A percentile compares a stretch with the other conserved stretches of the same genome.
Conservation (phyloP, 2,888 invertebrate species). For the Pandemis corylana region DNA sequence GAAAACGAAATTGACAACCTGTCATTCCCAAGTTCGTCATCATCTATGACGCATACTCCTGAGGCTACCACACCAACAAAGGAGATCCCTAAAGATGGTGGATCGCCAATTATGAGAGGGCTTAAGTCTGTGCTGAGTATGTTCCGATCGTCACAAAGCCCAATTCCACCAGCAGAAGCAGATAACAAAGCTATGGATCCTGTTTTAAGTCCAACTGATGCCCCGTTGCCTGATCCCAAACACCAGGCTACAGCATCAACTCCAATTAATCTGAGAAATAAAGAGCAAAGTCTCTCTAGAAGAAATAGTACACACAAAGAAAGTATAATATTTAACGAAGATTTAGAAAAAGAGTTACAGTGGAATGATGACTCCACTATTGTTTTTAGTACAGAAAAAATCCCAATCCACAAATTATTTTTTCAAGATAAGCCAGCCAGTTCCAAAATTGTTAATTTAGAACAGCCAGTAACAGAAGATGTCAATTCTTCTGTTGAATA, state of each 20-base stretch:
- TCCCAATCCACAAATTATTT: constrained; percentile 73
- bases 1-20: constrained; percentile 62
- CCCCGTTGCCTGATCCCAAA: constrained; percentile 35
- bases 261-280: constrained; percentile 62
- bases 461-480: constrained; percentile 45
- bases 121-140: constrained; percentile 76
- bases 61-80: constrained; percentile 77
- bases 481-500: constrained; percentile 65
- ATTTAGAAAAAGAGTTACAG: constrained; percentile 72
- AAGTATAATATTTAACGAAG: constrained; percentile 73
- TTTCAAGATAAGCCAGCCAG: constrained; percentile 51
- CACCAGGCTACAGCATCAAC: constrained; percentile 62
- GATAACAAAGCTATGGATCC: constrained; percentile 42
- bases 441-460: constrained; percentile 41
- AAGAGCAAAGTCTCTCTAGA: constrained; percentile 59
- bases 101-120: constrained; percentile 77
- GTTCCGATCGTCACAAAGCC: constrained; percentile 77
- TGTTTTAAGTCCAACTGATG: constrained; percentile 45
- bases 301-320: constrained; percentile 73
- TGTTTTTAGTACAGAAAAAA: constrained; percentile 71
- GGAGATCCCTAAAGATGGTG: constrained; percentile 66
- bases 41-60: constrained; percentile 68
- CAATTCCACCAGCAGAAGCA: constrained; percentile 62
- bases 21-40: constrained; percentile 68
- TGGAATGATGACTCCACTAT: constrained; percentile 79